Evolutionary conservation across 2,113 vertebrate genomes (phyloP).

Genomic region (Chaetura pelagica): DNA sequence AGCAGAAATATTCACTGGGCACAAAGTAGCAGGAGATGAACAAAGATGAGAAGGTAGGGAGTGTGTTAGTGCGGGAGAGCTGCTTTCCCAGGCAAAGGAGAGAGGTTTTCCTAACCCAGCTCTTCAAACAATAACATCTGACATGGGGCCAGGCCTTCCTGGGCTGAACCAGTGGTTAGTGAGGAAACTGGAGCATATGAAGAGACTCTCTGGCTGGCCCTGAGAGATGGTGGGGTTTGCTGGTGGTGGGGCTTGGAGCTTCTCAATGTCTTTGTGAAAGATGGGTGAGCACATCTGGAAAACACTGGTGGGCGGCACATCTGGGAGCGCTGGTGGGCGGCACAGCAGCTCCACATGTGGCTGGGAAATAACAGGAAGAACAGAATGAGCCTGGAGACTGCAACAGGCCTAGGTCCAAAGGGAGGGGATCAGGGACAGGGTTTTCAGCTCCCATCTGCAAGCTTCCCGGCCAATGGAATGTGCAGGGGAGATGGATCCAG

Average conservation of each 20-base stretch:
- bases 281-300: background rate
- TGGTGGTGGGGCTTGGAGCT: background rate
- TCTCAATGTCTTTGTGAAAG: background rate
- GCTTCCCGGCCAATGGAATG: background rate
- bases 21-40: background rate
- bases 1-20: background rate
- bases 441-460: background rate
- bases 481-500: background rate
- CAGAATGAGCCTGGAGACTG: background rate
- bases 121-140: background rate
- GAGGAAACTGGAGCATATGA: background rate
- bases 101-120: background rate
- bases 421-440: background rate
- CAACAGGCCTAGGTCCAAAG: background rate
- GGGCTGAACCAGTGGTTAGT: background rate
- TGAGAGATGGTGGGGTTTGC: background rate
- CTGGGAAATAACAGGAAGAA: conserved; percentile 37
- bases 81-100: background rate
- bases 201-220: rapidly evolving
- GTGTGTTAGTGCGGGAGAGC: rapidly evolving
- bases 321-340: background rate
- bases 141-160: background rate
- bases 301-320: background rate
- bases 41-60: background rate
- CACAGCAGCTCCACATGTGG: background rate